Percentiles rank a stretch among this genome's conserved stretches.
Conservation (phyloP, 2,888 invertebrate genomes). For the Sussaba pulchella region DNA sequence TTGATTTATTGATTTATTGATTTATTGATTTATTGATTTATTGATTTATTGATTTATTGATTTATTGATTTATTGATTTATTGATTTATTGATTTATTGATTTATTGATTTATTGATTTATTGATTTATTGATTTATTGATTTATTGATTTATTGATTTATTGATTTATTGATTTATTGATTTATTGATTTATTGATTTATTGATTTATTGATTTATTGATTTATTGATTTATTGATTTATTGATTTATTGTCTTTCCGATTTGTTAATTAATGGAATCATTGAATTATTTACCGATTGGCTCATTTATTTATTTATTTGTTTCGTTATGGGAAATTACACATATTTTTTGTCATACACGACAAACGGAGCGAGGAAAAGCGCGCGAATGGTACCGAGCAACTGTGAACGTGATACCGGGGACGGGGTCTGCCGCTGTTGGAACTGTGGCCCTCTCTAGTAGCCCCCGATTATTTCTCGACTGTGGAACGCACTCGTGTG, state of each 20-base stretch:
- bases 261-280: too few species aligned
- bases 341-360: too few species aligned
- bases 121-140: too few species aligned
- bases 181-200: not conserved
- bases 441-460: slow-evolving; percentile 12
- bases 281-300: too few species aligned
- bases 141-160: not conserved
- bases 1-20: not conserved
- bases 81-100: not conserved
- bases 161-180: not conserved
- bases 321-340: too few species aligned
- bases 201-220: not conserved
- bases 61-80: not conserved
- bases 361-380: slow-evolving; percentile 46
- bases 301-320: too few species aligned
- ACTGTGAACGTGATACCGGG: not conserved
- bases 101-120: not conserved
- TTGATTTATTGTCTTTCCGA: too few species aligned
- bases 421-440: not conserved
- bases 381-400: slow-evolving; percentile 41
- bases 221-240: too few species aligned
- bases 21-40: not conserved
- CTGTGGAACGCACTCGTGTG: slow-evolving; percentile 20
- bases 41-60: not conserved
- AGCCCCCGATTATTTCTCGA: slow-evolving; percentile 41